Base-by-base conservation (phyloP, 2,888 invertebrate species). In the Cryptus armator region DNA sequence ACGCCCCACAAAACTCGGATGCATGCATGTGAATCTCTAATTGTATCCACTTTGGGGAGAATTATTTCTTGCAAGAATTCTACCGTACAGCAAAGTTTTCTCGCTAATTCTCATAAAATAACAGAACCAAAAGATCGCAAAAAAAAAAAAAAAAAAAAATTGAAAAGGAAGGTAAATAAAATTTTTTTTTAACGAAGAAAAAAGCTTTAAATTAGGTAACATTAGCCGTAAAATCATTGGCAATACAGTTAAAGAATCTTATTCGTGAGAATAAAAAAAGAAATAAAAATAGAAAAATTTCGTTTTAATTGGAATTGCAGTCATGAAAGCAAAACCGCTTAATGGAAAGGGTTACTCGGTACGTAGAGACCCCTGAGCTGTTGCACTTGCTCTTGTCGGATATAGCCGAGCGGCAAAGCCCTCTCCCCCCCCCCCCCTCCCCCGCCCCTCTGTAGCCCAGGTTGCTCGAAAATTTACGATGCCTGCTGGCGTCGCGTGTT, bases 401-500 rank as follows among this genome's bases (percentile, higher is more conserved):
- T 14, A 62, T 37, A 83, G 51, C 59, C 62, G 32, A 74, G 75
- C 77, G 53, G 86, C 84, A 66, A 81, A 87, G 87, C 83, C 87
- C 77, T 76, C 86, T 76, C 0, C 1, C 7, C 9, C 37, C 37
- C 7, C 37, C 24, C 2, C 83, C 87, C 77, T 76, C 86, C 76
- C 6, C 6, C 7, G 0, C 37, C 37, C 7, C 37, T 37, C 37
- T 84, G 84, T 87, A 90, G 79, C 46, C 64, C 78, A 84, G 80
- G 84, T 78, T 80, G 75, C 68, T 84, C 62, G 77, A 84, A 84
- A 87, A 87, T 87, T 87, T 86, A 87, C 86, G 87, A 81, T 70
- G 70, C 80, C 76, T 76, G 83, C 82, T 74, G 64, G 80, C 67
- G 85, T 84, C 82, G 81, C 83, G 84, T 79, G 77, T 80, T 77